These are phyloP conservation scores for Drosophila simulans DNA, from an alignment of 1,140 invertebrate species.

Conservation along the genomic window DNA sequence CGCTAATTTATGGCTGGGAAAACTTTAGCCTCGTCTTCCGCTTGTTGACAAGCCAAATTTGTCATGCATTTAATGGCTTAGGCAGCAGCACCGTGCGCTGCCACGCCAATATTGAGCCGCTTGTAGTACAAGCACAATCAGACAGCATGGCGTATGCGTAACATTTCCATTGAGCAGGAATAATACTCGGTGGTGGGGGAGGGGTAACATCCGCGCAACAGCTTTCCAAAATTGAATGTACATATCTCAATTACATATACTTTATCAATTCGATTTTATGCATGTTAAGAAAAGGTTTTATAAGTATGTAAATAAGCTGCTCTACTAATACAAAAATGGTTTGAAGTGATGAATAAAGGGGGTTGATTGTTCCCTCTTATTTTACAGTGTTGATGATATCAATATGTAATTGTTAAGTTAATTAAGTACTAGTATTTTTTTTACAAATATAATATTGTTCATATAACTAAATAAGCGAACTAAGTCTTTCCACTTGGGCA, in stretches of 20 bases:
- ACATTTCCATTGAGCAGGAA: background rate
- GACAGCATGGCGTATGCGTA: conserved; percentile 31
- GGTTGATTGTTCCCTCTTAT: no score
- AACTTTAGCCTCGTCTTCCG: conserved; percentile 67
- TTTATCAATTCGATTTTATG: no score
- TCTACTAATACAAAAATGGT: no score
- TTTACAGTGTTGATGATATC: no score
- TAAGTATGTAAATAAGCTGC: no score
- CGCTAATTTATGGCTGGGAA: conserved; percentile 68
- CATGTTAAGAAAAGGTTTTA: background rate
- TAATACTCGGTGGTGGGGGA: background rate
- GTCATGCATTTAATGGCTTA: conserved; percentile 78
- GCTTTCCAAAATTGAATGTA: background rate
- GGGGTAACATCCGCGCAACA: background rate
- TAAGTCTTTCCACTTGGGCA: background rate
- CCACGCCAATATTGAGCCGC: conserved; percentile 38
- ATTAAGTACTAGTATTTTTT: no score
- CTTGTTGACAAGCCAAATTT: conserved; percentile 78
- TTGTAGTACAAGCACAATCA: conserved; percentile 29
- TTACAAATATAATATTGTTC: no score
- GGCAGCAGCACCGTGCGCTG: conserved; percentile 36
- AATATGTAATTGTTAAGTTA: no score
- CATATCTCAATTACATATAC: background rate
- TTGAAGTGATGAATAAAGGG: no score
- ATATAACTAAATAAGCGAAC: no score